These are phyloP conservation scores for Chaetodon trifascialis DNA, from an alignment of 2,113 vertebrate species.

Conservation along the genomic window DNA sequence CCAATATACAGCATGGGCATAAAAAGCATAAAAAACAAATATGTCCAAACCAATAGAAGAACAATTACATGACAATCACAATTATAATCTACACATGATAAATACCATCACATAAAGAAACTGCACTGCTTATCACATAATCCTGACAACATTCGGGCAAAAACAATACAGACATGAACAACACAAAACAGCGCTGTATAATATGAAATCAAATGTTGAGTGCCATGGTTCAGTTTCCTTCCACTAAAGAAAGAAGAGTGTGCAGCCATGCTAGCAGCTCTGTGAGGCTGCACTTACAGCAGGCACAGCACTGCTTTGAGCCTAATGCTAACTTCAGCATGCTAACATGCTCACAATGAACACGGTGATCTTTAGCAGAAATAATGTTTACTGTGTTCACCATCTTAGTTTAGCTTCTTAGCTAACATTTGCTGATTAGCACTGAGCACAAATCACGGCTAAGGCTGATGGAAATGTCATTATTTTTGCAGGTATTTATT, in stretches of 20 bases:
- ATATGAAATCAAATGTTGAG: not conserved
- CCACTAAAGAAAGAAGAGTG: not conserved
- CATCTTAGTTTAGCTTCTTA: not conserved
- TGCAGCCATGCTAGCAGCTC: no score
- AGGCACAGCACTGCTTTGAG: no score
- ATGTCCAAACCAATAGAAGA: not conserved
- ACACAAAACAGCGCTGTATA: not conserved
- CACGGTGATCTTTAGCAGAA: no score
- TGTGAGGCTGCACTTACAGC: no score
- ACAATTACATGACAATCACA: not conserved
- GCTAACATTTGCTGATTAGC: not conserved
- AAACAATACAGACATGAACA: not conserved
- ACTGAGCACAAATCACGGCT: not conserved
- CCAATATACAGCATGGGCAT: not conserved
- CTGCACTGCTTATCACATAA: not conserved
- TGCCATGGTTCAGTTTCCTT: not conserved
- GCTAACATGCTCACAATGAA: no score
- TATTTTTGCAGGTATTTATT: not conserved
- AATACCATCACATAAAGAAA: no score
- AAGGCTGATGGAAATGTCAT: not conserved
- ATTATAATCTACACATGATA: no score
- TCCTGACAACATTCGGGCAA: not conserved
- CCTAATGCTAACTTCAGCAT: no score
- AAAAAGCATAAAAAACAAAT: not conserved
- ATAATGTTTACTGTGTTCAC: no score